phyloP scores from a whole-genome alignment of 2,113 vertebrate species.

The Elgaria multicarinata region DNA sequence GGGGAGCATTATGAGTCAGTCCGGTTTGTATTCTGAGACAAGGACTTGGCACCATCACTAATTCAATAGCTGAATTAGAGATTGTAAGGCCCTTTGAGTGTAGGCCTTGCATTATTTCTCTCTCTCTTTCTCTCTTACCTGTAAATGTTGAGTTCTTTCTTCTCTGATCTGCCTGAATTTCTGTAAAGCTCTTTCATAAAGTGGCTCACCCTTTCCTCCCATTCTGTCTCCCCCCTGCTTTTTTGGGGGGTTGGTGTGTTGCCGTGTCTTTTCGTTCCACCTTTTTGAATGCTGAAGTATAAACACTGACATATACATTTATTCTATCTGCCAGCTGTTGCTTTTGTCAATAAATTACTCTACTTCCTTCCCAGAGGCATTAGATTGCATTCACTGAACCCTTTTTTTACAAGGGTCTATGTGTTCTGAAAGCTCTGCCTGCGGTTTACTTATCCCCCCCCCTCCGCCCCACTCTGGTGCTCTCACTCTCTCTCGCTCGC shows the following conservation, averaged over 20 bases:
- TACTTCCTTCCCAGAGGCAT: constrained; percentile 61
- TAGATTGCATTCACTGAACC: constrained; percentile 55
- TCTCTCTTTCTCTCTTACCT: neutral
- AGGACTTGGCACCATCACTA: neutral
- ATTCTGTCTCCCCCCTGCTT: no score
- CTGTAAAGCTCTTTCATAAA: neutral
- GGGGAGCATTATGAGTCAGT: no score
- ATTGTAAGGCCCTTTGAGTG: neutral
- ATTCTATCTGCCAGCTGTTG: constrained; percentile 56
- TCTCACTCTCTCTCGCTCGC: neutral
- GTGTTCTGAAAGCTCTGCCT: constrained; percentile 50
- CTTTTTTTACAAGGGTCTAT: constrained; percentile 26
- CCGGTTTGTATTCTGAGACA: no score
- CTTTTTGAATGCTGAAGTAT: constrained; percentile 61
- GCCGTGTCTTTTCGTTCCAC: constrained; percentile 66
- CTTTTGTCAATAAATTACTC: constrained; percentile 75
- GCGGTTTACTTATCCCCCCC: constrained; percentile 54
- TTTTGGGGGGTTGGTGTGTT: constrained; percentile 5
- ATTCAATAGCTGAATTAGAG: neutral
- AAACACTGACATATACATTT: constrained; percentile 69
- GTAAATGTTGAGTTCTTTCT: neutral
- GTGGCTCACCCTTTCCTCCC: neutral
- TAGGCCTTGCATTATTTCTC: neutral
- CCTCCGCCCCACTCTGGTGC: constrained; percentile 9
- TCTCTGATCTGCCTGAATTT: neutral